Evolutionary conservation across 2,113 vertebrate species (phyloP).

Genomic region (Nothobranchius kuhntae): DNA sequence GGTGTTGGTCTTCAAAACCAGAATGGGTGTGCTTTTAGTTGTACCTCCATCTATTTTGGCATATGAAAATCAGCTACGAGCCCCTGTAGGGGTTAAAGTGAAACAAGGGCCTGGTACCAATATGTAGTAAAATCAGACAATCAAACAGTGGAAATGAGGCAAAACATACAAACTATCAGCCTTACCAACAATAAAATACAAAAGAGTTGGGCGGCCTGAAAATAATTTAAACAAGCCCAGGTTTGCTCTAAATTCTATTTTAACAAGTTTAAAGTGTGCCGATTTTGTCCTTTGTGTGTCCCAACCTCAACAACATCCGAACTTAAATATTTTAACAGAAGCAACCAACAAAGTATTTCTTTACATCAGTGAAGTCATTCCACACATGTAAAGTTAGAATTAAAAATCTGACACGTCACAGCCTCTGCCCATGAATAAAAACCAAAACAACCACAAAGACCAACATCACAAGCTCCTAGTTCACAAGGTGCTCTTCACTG

Average conservation of each 20-base stretch:
- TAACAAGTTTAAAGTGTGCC: background rate
- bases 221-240: background rate
- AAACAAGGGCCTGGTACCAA: background rate
- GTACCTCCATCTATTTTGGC: background rate
- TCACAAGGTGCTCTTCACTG: slow-evolving; percentile 1
- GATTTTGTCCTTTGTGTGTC: background rate
- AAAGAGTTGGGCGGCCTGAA: no score
- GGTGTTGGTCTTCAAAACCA: no score
- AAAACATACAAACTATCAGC: background rate
- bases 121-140: no score
- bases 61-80: background rate
- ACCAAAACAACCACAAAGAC: slow-evolving; percentile 3
- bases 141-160: background rate
- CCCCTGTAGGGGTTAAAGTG: background rate
- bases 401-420: no score
- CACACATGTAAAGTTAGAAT: background rate
- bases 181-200: no score
- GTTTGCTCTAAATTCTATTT: background rate
- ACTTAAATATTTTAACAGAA: background rate
- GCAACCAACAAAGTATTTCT: background rate
- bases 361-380: background rate
- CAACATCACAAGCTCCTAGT: slow-evolving; percentile 17
- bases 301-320: background rate
- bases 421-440: slow-evolving; percentile 16
- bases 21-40: background rate